A percentile compares a stretch with the other conserved stretches of the same genome.
These are phyloP conservation scores for Eupithecia pulchellata DNA, from an alignment of 2,888 invertebrate species.

Conservation along the genomic window DNA sequence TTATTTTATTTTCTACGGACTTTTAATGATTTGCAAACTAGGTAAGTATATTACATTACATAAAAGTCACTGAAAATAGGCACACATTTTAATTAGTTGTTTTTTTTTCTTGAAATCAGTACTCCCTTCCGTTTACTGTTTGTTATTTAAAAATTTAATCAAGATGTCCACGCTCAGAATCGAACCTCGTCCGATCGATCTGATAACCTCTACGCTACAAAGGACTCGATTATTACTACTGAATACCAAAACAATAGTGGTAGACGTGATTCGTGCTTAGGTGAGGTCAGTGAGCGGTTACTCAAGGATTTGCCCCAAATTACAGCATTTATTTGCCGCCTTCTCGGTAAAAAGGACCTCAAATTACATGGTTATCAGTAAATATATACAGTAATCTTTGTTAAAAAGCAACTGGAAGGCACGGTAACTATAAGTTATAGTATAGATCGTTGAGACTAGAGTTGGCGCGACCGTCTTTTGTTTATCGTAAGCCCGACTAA, in stretches of 20 bases:
- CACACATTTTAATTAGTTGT: too few species aligned
- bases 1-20: too few species aligned
- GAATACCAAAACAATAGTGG: neutral
- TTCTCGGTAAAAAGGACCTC: neutral
- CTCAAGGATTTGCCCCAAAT: conserved; percentile 9
- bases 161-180: neutral
- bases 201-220: neutral
- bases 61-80: too few species aligned
- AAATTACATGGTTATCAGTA: neutral
- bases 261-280: conserved; percentile 5
- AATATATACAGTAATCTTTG: neutral
- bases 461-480: too few species aligned
- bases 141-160: too few species aligned
- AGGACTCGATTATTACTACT: neutral
- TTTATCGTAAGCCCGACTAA: too few species aligned
- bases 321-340: neutral
- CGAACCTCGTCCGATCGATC: neutral
- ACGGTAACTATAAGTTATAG: too few species aligned
- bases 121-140: too few species aligned
- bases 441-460: too few species aligned
- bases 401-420: neutral
- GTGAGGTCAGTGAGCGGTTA: conserved; percentile 12
- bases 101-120: too few species aligned
- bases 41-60: too few species aligned
- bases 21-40: too few species aligned